Percentiles rank a stretch among this genome's conserved stretches.
These are phyloP conservation scores for Bettongia penicillata DNA, from an alignment of 2,113 vertebrate species.

Conservation along the genomic window DNA sequence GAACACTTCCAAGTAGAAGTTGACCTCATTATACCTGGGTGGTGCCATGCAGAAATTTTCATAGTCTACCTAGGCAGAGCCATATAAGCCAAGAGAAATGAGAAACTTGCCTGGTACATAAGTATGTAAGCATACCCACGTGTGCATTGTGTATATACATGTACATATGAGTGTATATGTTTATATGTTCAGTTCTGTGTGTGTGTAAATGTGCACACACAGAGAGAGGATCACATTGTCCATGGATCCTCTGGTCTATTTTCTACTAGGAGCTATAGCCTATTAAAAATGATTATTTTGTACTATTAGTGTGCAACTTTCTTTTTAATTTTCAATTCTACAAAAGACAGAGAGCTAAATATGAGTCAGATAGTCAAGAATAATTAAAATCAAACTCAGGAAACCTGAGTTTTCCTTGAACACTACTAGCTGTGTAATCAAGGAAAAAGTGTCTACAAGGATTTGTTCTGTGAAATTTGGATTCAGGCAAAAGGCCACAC, in stretches of 20 bases:
- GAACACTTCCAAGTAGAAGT: not conserved
- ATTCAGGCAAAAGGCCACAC: no score
- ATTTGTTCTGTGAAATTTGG: no score
- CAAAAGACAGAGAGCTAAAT: not conserved
- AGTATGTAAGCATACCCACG: not conserved
- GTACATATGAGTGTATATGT: not conserved
- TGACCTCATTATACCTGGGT: not conserved
- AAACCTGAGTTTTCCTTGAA: not conserved
- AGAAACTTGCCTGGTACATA: not conserved
- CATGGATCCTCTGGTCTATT: conserved; percentile 1
- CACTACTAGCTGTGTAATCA: not conserved
- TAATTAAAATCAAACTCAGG: not conserved
- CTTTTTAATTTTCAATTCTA: not conserved
- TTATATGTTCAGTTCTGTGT: not conserved
- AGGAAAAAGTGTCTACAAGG: not conserved
- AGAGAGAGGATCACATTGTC: not conserved
- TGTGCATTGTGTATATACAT: not conserved
- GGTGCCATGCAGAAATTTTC: not conserved
- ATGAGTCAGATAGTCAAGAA: not conserved
- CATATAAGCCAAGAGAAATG: not conserved
- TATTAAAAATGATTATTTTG: conserved; percentile 7
- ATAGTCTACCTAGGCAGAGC: not conserved
- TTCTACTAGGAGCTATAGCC: not conserved
- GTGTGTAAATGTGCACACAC: not conserved
- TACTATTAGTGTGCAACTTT: not conserved